Evolutionary conservation across 2,113 vertebrate species (phyloP).

Genomic region (Mus musculus): DNA sequence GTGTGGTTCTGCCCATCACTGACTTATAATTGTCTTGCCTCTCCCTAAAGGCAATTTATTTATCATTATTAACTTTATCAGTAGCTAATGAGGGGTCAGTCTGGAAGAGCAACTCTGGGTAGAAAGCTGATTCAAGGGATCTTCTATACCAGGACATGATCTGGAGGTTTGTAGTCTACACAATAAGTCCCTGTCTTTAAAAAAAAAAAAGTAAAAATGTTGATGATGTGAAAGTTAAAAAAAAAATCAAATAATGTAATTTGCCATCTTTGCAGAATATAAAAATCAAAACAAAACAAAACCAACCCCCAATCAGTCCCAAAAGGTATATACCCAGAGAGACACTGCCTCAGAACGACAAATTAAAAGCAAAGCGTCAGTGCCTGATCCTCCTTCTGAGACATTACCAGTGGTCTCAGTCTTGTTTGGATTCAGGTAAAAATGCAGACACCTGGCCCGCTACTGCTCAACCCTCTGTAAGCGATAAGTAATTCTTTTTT

Average conservation of each 20-base stretch:
- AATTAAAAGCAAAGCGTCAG: not conserved
- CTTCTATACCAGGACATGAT: not conserved
- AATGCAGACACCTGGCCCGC: not conserved
- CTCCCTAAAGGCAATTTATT: not conserved
- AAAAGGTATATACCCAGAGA: not conserved
- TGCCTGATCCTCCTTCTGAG: not conserved
- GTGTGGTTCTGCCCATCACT: not conserved
- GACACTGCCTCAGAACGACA: not conserved
- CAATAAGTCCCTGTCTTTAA: not conserved
- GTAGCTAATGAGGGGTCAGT: not conserved
- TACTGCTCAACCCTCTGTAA: not conserved
- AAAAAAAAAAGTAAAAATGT: not conserved
- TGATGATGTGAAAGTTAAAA: not conserved
- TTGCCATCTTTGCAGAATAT: not conserved
- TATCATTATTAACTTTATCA: not conserved
- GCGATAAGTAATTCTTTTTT: not conserved
- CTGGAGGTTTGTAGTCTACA: not conserved
- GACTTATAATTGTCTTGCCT: not conserved
- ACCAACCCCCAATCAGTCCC: too few relatives aligned
- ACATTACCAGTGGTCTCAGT: not conserved
- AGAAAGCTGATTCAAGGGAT: not conserved
- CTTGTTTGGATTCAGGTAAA: not conserved
- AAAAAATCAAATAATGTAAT: not conserved
- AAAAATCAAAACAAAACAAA: not conserved
- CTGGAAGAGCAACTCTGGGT: not conserved